Percentiles rank a stretch among this genome's conserved stretches.
phyloP scores from a whole-genome alignment of 2,888 invertebrate species.

The Prionchulus punctatus region DNA sequence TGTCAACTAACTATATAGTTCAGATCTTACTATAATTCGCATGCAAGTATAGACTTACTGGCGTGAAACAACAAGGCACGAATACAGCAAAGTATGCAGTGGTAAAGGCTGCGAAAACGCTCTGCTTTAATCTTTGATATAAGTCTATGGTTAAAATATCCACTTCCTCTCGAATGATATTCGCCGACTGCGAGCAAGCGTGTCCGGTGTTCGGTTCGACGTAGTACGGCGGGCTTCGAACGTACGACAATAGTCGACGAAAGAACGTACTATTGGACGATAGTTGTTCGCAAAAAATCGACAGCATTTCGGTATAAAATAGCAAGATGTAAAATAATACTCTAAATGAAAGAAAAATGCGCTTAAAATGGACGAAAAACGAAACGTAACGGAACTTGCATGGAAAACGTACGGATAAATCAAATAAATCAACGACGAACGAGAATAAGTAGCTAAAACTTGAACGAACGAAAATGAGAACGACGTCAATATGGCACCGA shows the following conservation, averaged over 20 bases:
- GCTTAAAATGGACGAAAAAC: neutral
- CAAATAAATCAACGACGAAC: slow-evolving; percentile 62
- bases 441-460: slow-evolving; percentile 55
- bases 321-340: slow-evolving; percentile 29
- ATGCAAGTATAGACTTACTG: too few relatives aligned
- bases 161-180: slow-evolving; percentile 56
- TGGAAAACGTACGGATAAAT: slow-evolving; percentile 66
- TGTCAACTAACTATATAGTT: too few relatives aligned
- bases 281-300: neutral
- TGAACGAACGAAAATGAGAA: slow-evolving; percentile 34
- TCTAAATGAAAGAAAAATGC: slow-evolving; percentile 22
- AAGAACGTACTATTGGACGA: neutral
- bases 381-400: neutral
- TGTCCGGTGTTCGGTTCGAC: slow-evolving; percentile 23
- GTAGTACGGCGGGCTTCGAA: neutral
- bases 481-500: slow-evolving; percentile 23
- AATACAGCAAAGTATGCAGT: slow-evolving; percentile 75
- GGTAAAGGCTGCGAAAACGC: slow-evolving; percentile 62
- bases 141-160: slow-evolving; percentile 68
- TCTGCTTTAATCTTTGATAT: slow-evolving; percentile 69
- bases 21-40: too few relatives aligned
- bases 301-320: slow-evolving; percentile 16
- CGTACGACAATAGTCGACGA: neutral
- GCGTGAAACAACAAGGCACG: slow-evolving; percentile 72
- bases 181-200: slow-evolving; percentile 35